These are phyloP conservation scores for Pycnonotus jocosus DNA, from an alignment of 2,113 vertebrate species.

Conservation along the genomic window DNA sequence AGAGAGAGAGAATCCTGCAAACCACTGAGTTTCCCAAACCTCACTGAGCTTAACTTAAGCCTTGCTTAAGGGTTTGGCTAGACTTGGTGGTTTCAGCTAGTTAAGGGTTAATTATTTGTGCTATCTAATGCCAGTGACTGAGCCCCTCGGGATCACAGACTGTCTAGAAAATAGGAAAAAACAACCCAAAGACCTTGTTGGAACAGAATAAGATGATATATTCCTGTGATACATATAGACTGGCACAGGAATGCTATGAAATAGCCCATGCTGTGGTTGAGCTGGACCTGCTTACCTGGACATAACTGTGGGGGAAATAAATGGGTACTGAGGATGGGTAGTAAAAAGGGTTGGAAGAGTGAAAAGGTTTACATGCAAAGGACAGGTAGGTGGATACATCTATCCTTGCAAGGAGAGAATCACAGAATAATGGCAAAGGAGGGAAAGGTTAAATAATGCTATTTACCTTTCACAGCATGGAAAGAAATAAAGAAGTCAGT, in stretches of 20 bases:
- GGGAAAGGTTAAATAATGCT: not conserved
- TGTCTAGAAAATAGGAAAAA: not conserved
- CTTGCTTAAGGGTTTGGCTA: not conserved
- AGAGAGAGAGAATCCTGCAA: not conserved
- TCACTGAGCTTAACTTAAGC: not conserved
- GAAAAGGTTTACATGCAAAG: not conserved
- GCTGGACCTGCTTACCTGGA: not conserved
- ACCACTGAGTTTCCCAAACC: not conserved
- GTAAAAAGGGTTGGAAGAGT: not conserved
- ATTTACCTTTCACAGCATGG: not conserved
- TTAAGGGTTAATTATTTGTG: not conserved
- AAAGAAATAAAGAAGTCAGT: not conserved
- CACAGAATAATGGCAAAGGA: not conserved
- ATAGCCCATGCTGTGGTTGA: not conserved
- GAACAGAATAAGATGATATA: not conserved
- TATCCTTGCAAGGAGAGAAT: not conserved
- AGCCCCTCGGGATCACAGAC: not conserved
- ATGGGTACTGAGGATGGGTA: not conserved
- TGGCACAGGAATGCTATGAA: not conserved
- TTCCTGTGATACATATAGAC: not conserved
- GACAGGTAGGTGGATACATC: not conserved
- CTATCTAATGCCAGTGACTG: not conserved
- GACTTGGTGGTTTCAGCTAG: not conserved
- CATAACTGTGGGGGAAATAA: not conserved
- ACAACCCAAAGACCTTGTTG: not conserved